These are phyloP conservation scores for Ia io DNA, from an alignment of 2,113 vertebrate species.

Conservation along the genomic window DNA sequence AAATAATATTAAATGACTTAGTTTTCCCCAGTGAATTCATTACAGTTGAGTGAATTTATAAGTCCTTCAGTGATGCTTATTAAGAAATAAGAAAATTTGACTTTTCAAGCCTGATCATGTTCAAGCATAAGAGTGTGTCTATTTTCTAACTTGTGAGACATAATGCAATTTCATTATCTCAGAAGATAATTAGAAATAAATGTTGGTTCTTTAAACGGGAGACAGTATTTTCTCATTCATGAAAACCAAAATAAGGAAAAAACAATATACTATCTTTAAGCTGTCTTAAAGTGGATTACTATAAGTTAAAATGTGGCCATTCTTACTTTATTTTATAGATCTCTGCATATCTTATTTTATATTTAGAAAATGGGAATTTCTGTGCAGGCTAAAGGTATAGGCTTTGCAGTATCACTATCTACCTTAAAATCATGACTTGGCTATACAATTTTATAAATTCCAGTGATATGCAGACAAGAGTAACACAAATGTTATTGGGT, in stretches of 20 bases:
- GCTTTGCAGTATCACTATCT: neutral
- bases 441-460: neutral
- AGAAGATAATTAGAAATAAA: neutral
- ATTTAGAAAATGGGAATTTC: neutral
- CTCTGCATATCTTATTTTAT: neutral
- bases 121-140: neutral
- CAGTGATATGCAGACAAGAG: neutral
- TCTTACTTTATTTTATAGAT: neutral
- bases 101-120: conserved; percentile 48
- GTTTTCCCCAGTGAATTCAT: conserved; percentile 63
- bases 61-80: conserved; percentile 9
- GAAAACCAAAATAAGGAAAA: neutral
- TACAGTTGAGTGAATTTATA: conserved; percentile 68
- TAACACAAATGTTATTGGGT: neutral
- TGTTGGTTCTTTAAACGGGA: neutral
- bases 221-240: neutral
- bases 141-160: neutral
- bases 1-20: conserved; percentile 57
- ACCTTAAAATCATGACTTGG: neutral
- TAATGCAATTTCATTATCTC: neutral
- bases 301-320: neutral
- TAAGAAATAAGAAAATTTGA: conserved; percentile 55
- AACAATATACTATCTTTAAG: neutral
- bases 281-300: neutral
- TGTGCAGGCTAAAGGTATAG: fast-evolving